Base-by-base conservation (phyloP, 2,797 vertebrate genomes). In the Pachyuromys duprasi region DNA sequence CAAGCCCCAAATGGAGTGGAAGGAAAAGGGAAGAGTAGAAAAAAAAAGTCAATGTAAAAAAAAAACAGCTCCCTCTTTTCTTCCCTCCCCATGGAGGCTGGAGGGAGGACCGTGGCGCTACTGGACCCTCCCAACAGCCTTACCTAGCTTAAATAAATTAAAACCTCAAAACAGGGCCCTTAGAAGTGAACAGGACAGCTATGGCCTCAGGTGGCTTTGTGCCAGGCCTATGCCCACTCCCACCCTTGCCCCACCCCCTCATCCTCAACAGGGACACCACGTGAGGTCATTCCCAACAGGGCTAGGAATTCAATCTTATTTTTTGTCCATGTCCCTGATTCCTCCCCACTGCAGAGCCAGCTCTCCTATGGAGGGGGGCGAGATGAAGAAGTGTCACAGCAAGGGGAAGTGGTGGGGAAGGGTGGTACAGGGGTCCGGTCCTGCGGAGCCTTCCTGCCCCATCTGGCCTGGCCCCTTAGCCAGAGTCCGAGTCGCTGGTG, bases 401-500 rank as follows among this genome's bases (percentile, higher is more conserved):
- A 90, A 80, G 70, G 53, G 82, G 60, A 17, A 45, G 24, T 39
- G 76, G 60, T 36, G 17, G 92, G 96, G 93, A 96, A 93, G 93
- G 93, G 95, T 78, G 89, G 91, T 93, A 60, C 76, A 92, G 60
- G 96, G 97, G 97, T 98, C 98, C 97, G 97, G 97, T 98, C 98
- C 98, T 92, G 98, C 98, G 96, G 98, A 98, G 97, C 98, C 97
- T 97, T 97, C 96, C 96, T 98, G 93, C 92, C 95, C 96, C 84
- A 70, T 89, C 89, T 70, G 63, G 93, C 89, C 90, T 53, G 76
- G 84, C 92, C 92, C 97, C 94, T 98, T 98, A 99, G 90, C 98
- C 99, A 0, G 99, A 99, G 97, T 99, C 99, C 0, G 99, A 99
- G 24, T 99, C 99, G 88, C 99, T 99, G 91, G 99, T 99, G 98